Conservation (phyloP, 2,888 invertebrate species). For the Pyralis farinalis region DNA sequence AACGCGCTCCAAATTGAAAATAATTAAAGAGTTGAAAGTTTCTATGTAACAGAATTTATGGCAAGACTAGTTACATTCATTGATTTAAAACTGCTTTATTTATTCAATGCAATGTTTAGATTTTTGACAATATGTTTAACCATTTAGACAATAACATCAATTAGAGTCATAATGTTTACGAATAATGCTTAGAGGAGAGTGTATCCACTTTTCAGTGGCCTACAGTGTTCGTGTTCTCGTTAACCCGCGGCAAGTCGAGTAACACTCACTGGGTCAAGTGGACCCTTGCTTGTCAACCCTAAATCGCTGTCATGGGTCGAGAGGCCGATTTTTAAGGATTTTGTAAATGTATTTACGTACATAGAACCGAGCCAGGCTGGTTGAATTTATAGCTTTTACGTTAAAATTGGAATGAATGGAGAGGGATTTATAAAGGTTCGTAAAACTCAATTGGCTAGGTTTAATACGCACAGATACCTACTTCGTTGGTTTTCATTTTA, state of each 20-base stretch:
- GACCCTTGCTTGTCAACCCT: constrained; percentile 11
- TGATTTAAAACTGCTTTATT: too few species aligned
- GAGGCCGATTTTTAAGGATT: constrained; percentile 6
- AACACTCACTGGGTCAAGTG: constrained; percentile 10
- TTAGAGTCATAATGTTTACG: too few species aligned
- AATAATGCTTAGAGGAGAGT: too few species aligned
- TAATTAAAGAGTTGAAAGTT: too few species aligned
- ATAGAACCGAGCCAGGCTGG: not conserved
- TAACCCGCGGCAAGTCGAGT: constrained; percentile 10
- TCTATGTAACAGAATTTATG: too few species aligned
- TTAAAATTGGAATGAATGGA: not conserved
- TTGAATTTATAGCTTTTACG: constrained; percentile 1
- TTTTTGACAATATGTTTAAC: too few species aligned
- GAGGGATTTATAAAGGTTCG: not conserved
- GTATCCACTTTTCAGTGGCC: constrained; percentile 1
- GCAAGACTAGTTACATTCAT: too few species aligned
- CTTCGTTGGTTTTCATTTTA: too few species aligned
- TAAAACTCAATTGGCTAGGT: not conserved
- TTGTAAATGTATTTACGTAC: constrained; percentile 5
- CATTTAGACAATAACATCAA: too few species aligned
- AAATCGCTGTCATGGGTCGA: constrained; percentile 8
- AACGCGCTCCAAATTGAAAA: too few species aligned
- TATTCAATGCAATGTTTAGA: too few species aligned
- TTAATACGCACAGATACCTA: too few species aligned
- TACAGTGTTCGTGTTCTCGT: constrained; percentile 7